A percentile compares a stretch with the other conserved stretches of the same genome.
These are phyloP conservation scores for Melangyna quadrimaculata DNA, from an alignment of 2,888 invertebrate species.

Conservation along the genomic window DNA sequence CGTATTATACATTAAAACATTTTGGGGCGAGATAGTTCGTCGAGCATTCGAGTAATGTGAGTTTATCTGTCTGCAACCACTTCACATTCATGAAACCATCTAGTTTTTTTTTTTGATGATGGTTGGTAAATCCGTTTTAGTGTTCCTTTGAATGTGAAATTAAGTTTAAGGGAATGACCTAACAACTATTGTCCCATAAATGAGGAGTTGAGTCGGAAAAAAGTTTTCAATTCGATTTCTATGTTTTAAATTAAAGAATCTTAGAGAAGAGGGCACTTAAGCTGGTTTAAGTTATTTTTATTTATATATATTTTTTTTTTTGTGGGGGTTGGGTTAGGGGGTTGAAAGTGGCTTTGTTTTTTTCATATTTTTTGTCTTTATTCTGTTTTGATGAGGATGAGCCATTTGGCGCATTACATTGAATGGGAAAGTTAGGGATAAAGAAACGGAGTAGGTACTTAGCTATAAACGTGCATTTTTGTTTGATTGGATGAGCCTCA, in stretches of 20 bases:
- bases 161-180: slow-evolving; percentile 53
- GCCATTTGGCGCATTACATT: slow-evolving; percentile 13
- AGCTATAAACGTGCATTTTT: slow-evolving; percentile 16
- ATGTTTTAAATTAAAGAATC: slow-evolving; percentile 27
- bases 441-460: not conserved
- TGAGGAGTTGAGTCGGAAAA: not conserved
- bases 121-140: slow-evolving; percentile 48
- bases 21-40: not conserved
- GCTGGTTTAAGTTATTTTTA: slow-evolving; percentile 4
- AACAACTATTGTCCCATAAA: slow-evolving; percentile 24
- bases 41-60: slow-evolving; percentile 5
- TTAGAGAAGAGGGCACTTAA: slow-evolving; percentile 19
- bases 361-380: not conserved
- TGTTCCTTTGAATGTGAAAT: slow-evolving; percentile 50
- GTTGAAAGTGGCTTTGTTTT: not conserved
- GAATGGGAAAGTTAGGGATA: not conserved
- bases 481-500: slow-evolving; percentile 20
- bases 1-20: not conserved
- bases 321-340: not conserved
- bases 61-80: slow-evolving; percentile 40
- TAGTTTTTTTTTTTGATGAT: not conserved
- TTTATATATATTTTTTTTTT: not conserved
- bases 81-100: slow-evolving; percentile 15
- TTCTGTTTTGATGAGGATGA: slow-evolving; percentile 18
- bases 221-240: slow-evolving; percentile 29